phyloP scores from a whole-genome alignment of 2,888 invertebrate species.

The Leptinotarsa haldemani region DNA sequence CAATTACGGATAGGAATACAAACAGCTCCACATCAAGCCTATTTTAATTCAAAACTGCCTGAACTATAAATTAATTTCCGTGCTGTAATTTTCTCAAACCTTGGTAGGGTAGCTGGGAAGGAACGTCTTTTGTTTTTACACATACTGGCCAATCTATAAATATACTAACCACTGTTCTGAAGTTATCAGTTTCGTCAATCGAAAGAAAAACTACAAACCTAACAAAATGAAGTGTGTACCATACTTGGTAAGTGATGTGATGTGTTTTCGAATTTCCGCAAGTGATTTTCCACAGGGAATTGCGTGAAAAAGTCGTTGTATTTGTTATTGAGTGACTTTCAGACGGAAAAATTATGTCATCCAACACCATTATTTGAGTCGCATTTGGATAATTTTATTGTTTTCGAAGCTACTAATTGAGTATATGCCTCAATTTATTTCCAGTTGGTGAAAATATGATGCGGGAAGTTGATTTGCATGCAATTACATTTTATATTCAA shows the following conservation, averaged over 20 bases:
- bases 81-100: constrained; percentile 45
- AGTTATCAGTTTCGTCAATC: constrained; percentile 30
- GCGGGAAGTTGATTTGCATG: too few species aligned
- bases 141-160: constrained; percentile 40
- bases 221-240: constrained; percentile 29
- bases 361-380: background rate
- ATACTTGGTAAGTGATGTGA: constrained; percentile 25
- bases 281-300: background rate
- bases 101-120: constrained; percentile 43
- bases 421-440: too few species aligned
- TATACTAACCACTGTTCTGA: constrained; percentile 27
- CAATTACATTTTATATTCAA: too few species aligned
- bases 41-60: constrained; percentile 10
- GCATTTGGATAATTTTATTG: background rate
- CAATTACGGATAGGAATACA: too few species aligned
- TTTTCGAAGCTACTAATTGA: background rate
- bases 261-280: background rate
- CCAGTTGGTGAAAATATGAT: too few species aligned
- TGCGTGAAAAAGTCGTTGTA: background rate
- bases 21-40: too few species aligned
- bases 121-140: constrained; percentile 44
- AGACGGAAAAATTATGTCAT: background rate
- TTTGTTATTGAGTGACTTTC: background rate
- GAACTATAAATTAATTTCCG: constrained; percentile 35
- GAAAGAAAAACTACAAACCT: constrained; percentile 14